Evolutionary conservation across 2,113 vertebrate species (phyloP).

Genomic region (Hystrix cristata): DNA sequence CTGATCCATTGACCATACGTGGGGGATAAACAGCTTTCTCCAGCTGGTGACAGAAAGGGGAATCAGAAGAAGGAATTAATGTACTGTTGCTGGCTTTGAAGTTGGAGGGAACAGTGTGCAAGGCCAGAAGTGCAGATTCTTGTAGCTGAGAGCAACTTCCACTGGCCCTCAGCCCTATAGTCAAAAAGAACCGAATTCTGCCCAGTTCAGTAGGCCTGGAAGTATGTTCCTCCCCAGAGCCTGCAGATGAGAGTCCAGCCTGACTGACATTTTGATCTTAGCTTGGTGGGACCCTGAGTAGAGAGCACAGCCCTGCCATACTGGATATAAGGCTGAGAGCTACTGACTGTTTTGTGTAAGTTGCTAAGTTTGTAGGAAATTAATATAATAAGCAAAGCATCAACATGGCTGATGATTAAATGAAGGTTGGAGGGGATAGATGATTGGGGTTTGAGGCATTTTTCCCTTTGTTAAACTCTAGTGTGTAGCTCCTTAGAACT

Average conservation of each 20-base stretch:
- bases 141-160: no score
- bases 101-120: rapidly evolving
- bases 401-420: not conserved
- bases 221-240: not conserved
- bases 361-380: not conserved
- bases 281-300: not conserved
- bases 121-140: no score
- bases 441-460: not conserved
- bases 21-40: not conserved
- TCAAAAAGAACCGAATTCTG: not conserved
- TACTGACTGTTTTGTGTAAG: not conserved
- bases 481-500: not conserved
- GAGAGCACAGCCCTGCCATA: no score
- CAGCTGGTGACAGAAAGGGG: not conserved
- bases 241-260: not conserved
- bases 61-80: not conserved
- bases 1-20: not conserved
- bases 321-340: not conserved
- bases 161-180: not conserved
- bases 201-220: not conserved
- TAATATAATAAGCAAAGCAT: not conserved
- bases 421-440: not conserved
- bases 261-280: not conserved
- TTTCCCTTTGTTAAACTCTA: not conserved
- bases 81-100: not conserved